Evolutionary conservation across 2,113 vertebrate genomes (phyloP), one percentile per base, ranked within the genome.

Genomic region (Chrysemys picta): DNA sequence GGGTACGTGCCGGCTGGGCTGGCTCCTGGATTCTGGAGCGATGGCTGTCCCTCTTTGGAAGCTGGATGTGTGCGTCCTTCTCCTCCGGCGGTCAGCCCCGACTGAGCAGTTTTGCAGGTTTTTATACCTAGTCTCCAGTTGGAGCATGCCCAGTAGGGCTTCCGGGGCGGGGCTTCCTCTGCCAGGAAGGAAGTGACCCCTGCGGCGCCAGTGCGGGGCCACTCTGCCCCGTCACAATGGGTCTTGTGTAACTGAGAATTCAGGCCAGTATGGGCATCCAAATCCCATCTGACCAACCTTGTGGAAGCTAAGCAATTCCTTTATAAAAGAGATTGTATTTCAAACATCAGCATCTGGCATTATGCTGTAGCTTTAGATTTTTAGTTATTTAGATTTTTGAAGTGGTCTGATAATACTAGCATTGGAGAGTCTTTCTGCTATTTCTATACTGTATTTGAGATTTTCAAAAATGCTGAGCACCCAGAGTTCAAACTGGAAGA

Each of bases 401-500:
- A 59, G 65, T 82, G 3, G 5, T 59, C 75, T 47, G 53, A 38
- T 57, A 59, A 80, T 31, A 8, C 21, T 38, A 1, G 10, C 0
- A 0, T 25, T 10, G 14, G 25, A 22, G 9, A 0, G 47, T 27
- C 38, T 1, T 4, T 6, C 65, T 72, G 29, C 6, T 5, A 47
- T 80, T 79, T 42, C n/a, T 2, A 0, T 8, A 10, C 9, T 13
- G 14, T 53, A 56, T 9, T 22, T 53, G 65, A 78, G 35, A 72
- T 22, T 72, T 38, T n/a, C n/a, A 22, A 22, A 31, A 84, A 35
- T 8, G 1, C n/a, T 52, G 91, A 47, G 14, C 57, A 76, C 42
- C 17, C 52, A 80, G 24, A 6, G 31, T 4, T 57, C 82, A 80
- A 42, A 80, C 22, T 22, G 80, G 31, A n/a, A 35, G 12, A 65